Evolutionary conservation across 1,140 invertebrate genomes (phyloP).

Genomic region (Bombus confusus): DNA sequence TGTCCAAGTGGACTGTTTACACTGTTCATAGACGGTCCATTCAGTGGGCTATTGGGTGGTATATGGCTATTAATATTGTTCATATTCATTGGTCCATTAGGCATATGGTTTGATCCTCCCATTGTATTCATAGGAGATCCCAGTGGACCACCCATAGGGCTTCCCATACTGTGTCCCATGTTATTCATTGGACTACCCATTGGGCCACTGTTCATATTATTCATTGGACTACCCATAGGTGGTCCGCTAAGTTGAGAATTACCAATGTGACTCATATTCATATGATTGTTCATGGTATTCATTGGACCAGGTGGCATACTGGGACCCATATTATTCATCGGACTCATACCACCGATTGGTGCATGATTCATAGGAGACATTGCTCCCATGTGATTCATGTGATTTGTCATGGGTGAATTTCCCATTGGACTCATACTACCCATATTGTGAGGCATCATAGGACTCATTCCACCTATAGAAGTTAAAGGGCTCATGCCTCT

Average conservation of each 20-base stretch:
- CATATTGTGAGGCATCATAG: conserved; percentile 83
- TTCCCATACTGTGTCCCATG: conserved; percentile 81
- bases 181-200: conserved; percentile 85
- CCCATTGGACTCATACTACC: conserved; percentile 82
- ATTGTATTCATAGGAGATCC: conserved; percentile 81
- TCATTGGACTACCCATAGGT: conserved; percentile 89
- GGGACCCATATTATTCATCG: conserved; percentile 88
- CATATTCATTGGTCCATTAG: conserved; percentile 80
- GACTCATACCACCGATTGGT: conserved; percentile 85
- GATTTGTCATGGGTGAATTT: conserved; percentile 80
- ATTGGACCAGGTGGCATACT: conserved; percentile 83
- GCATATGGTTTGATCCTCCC: conserved; percentile 78
- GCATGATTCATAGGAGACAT: conserved; percentile 85
- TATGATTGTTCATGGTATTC: conserved; percentile 84
- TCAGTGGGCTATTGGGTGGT: conserved; percentile 79
- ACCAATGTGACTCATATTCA: conserved; percentile 89
- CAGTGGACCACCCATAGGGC: conserved; percentile 80
- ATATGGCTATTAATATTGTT: conserved; percentile 82
- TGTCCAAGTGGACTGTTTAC: conserved; percentile 81
- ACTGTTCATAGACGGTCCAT: conserved; percentile 79
- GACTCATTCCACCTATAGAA: conserved; percentile 88
- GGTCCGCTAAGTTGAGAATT: conserved; percentile 87
- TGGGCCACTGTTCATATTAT: conserved; percentile 85
- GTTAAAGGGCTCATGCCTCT: conserved; percentile 82
- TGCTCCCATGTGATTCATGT: conserved; percentile 86